Conservation (phyloP, 2,113 vertebrate species). For the Rhadina sibilatrix region DNA sequence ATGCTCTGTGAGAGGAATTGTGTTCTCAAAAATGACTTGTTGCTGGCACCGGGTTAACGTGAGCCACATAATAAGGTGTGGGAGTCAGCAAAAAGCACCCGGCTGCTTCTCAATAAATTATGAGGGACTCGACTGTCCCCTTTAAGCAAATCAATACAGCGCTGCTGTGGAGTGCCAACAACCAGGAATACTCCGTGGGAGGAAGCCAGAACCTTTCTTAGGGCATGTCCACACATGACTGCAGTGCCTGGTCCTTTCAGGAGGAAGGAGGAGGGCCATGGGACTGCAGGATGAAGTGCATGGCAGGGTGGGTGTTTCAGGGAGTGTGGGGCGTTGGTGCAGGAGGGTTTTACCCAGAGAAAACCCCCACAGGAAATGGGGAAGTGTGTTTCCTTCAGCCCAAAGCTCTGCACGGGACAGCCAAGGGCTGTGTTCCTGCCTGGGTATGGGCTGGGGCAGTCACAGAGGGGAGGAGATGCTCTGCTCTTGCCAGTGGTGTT, state of each 20-base stretch:
- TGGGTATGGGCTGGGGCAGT: background rate
- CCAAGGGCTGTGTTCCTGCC: background rate
- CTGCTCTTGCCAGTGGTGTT: background rate
- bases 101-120: conserved; percentile 13
- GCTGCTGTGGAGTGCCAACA: background rate
- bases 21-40: background rate
- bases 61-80: background rate
- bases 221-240: fast-evolving
- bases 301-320: background rate
- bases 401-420: background rate
- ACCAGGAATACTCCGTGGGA: background rate
- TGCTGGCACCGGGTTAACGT: background rate
- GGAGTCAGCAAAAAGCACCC: conserved; percentile 18
- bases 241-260: background rate
- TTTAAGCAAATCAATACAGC: conserved; percentile 18
- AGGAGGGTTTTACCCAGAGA: background rate
- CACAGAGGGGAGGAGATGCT: fast-evolving
- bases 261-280: fast-evolving
- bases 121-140: background rate
- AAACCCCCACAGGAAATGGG: background rate
- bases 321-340: fast-evolving
- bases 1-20: conserved; percentile 15
- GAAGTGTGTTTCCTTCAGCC: background rate
- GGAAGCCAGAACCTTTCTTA: background rate
- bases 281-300: background rate